Evolutionary conservation across 2,888 invertebrate species (phyloP).

Genomic region (Xanthia icteritia): DNA sequence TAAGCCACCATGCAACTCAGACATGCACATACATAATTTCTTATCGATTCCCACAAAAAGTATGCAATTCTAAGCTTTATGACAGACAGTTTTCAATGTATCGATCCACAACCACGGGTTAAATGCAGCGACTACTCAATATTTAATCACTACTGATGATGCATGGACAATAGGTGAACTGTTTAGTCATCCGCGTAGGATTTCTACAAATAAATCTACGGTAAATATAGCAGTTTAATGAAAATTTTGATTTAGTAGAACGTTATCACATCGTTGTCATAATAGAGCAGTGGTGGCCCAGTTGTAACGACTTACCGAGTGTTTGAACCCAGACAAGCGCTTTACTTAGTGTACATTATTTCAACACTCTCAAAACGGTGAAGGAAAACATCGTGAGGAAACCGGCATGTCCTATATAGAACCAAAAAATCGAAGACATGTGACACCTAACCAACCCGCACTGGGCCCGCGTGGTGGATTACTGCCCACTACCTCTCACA

Average conservation of each 20-base stretch:
- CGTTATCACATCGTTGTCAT: no score
- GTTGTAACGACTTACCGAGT: no score
- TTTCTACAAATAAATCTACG: neutral
- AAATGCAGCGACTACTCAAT: slow-evolving; percentile 36
- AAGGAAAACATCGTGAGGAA: neutral
- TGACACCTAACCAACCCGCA: neutral
- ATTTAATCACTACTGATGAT: slow-evolving; percentile 34
- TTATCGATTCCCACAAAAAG: slow-evolving; percentile 27
- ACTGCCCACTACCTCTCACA: neutral
- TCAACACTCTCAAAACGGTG: no score
- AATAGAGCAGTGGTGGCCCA: no score
- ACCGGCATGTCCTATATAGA: neutral
- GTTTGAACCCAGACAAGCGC: no score
- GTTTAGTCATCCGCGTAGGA: neutral
- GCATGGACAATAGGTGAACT: neutral
- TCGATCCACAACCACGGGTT: slow-evolving; percentile 34
- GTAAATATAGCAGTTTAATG: neutral
- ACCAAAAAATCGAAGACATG: neutral
- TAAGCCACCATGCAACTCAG: neutral
- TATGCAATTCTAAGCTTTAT: slow-evolving; percentile 32
- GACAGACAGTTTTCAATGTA: neutral
- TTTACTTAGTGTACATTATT: no score
- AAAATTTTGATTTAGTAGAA: no score
- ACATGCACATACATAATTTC: slow-evolving; percentile 3
- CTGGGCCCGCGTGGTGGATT: neutral